Evolutionary conservation across 2,888 invertebrate genomes (phyloP), one percentile per base, ranked within the genome.

Genomic region (Euzophera pinguis): DNA sequence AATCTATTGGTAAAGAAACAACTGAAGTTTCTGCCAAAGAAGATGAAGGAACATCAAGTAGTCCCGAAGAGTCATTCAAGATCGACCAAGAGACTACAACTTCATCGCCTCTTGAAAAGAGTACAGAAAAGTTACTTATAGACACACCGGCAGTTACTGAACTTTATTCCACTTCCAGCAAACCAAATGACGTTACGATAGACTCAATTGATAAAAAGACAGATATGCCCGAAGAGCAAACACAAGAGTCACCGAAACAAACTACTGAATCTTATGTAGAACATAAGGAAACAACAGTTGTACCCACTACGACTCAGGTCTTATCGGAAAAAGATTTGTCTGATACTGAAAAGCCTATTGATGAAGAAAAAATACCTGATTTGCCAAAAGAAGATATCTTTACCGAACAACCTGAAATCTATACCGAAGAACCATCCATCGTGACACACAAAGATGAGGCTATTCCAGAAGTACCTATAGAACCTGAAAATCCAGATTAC

Each of bases 251-350:
- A 3, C 9, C 16, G 13, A 27, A 17, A 29, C 38, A 49, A 49
- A 38, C 27, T 5, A 37, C 29, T 10, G 10, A 45, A 32, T 10
- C 32, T 16, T 27, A 14, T 38, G 10, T 12, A 13, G 48, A 29
- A 9, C 9, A 39, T 9, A 8, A 37, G 7, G 35, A 43, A 27
- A 22, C 22, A 22, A 22, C 22, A 22, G 22, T 22, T 22, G 2
- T 22, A 22, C 22, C 22, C 22, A 22, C 22, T 5, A 22, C 22
- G 22, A 22, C 22, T 22, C 22, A 22, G 22, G 3, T 29, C n/a
- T 41, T 16, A 50, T 14, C 14, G 7, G 42, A 55, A 52, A 61
- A 57, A 5, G 53, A 53, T 35, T 53, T 47, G 13, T 38, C 50
- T 32, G 53, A 42, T 8, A 49, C 16, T 41, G 41, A 43, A 47